phyloP scores from a whole-genome alignment of 2,888 invertebrate genomes.

The Spisula solida region DNA sequence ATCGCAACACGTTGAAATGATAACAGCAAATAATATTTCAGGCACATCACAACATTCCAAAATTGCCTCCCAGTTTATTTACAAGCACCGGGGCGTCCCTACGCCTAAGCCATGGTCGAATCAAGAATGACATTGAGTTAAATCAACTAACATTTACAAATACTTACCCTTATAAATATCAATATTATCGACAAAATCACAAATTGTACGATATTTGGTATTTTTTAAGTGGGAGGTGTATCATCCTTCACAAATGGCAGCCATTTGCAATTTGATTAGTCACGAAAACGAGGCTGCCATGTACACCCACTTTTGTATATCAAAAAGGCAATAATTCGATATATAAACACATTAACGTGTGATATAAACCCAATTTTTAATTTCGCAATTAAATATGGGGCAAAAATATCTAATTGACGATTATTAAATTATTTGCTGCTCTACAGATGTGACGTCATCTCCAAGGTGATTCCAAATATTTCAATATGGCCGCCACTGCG shows the following conservation, averaged over 20 bases:
- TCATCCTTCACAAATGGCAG: conserved; percentile 81
- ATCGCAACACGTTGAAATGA: no score
- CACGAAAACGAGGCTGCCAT: conserved; percentile 77
- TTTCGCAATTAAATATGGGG: background rate
- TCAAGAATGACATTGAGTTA: conserved; percentile 1
- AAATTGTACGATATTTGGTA: conserved; percentile 35
- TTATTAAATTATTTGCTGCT: conserved; percentile 58
- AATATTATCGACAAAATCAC: background rate
- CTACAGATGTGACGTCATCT: conserved; percentile 76
- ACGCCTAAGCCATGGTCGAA: background rate
- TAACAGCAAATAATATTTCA: background rate
- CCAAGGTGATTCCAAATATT: conserved; percentile 83
- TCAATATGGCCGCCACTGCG: conserved; percentile 74
- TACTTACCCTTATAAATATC: conserved; percentile 21
- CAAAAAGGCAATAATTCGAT: background rate
- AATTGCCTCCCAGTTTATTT: background rate
- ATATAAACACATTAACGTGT: background rate
- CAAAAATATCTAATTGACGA: background rate
- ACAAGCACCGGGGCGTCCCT: background rate
- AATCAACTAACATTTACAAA: conserved; percentile 16
- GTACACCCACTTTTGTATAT: conserved; percentile 77
- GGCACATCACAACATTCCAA: background rate
- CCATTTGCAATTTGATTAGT: conserved; percentile 81
- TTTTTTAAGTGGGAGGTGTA: conserved; percentile 73
- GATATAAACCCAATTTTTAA: background rate